Evolutionary conservation across 2,113 vertebrate genomes (phyloP), one percentile per base, ranked within the genome.

Genomic region (Myanophis thanlyinensis): DNA sequence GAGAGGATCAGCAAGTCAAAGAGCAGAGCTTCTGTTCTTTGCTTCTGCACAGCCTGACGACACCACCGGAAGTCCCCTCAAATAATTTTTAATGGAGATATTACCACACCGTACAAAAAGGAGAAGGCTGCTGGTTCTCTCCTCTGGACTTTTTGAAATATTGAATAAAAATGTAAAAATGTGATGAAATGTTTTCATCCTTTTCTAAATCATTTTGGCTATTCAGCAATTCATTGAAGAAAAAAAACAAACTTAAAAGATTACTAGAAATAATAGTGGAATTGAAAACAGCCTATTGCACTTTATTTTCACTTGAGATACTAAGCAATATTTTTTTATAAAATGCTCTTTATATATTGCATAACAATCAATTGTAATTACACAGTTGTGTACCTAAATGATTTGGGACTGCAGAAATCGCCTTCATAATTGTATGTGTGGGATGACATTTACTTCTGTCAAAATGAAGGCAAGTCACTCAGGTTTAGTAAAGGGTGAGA

Each of bases 401-500:
- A 35, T 54, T 85, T 52, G 25, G 80, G 6, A 22, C 27, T 35
- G 49, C 15, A 67, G 86, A 93, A 91, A 93, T 89, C 22, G 13
- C 62, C n/a, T 86, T 44, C 86, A 3, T 87, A 91, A 89, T 93
- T 89, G 88, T 91, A 87, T 89, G 52, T 59, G 30, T 46, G 62
- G 73, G 53, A n/a, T n/a, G n/a, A 87, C 62, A 47, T 27, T 93
- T 89, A 47, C 73, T 67, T 56, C 88, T 85, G 6, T 49, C 54
- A 93, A 87, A 91, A 54, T 93, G 87, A 89, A 93, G 80, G 80
- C 62, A 56, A 91, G 47, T 85, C 35, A 40, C 54, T 93, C 87
- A 87, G 90, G 47, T 93, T 91, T 93, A 54, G 53, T 27, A 44
- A 86, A 85, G n/a, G 46, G 80, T 15, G 47, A 52, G 80, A 48